A percentile compares a stretch with the other conserved stretches of the same genome.
Evolutionary conservation across 2,113 vertebrate genomes (phyloP).

Genomic region (Eolophus roseicapilla): DNA sequence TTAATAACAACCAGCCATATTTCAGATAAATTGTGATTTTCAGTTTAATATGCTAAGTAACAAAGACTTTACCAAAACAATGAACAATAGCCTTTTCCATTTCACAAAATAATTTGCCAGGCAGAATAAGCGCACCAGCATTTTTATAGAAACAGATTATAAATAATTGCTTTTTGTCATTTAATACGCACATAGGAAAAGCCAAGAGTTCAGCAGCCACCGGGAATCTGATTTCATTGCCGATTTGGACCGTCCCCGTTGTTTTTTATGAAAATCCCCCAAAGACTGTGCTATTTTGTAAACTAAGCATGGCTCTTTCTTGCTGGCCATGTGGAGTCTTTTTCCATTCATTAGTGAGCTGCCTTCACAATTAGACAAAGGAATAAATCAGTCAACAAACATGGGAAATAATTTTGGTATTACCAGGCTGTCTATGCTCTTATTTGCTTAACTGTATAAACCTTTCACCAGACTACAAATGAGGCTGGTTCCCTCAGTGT

Average conservation of each 20-base stretch:
- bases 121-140: not conserved
- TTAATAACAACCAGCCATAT: constrained; percentile 47
- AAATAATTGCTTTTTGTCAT: constrained; percentile 60
- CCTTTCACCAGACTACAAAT: constrained; percentile 53
- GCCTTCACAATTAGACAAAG: constrained; percentile 54
- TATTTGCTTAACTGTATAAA: constrained; percentile 41
- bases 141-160: constrained; percentile 57
- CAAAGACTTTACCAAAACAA: constrained; percentile 50
- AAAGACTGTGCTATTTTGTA: constrained; percentile 56
- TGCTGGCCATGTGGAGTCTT: constrained; percentile 29
- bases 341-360: constrained; percentile 62
- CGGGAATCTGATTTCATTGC: constrained; percentile 56
- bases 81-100: constrained; percentile 52
- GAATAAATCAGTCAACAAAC: constrained; percentile 64
- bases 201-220: constrained; percentile 39
- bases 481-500: not conserved
- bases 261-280: constrained; percentile 58
- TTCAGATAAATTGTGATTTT: constrained; percentile 50
- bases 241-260: constrained; percentile 39
- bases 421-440: not conserved
- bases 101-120: constrained; percentile 47
- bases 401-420: constrained; percentile 41
- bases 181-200: constrained; percentile 41
- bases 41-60: constrained; percentile 48
- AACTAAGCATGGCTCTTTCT: constrained; percentile 22